Conservation (phyloP, 2,888 invertebrate species). For the Axea sp. region DNA sequence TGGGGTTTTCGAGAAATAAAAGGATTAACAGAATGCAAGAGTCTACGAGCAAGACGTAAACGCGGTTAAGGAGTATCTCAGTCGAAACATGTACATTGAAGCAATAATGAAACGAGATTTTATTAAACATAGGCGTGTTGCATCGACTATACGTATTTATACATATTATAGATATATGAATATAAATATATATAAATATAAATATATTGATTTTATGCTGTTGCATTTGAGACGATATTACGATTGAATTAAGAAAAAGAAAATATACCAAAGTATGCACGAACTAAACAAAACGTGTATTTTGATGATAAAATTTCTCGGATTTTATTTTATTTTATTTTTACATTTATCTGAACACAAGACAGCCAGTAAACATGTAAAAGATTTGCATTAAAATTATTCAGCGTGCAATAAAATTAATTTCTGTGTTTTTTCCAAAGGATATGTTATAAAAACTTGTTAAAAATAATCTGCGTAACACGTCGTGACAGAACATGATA, state of each 20-base stretch:
- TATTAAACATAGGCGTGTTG: conserved; percentile 54
- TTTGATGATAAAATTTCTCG: conserved; percentile 37
- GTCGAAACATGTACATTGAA: conserved; percentile 66
- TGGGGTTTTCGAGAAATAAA: conserved; percentile 18
- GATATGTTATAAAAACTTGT: too few species aligned
- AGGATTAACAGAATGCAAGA: conserved; percentile 37
- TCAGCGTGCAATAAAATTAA: too few species aligned
- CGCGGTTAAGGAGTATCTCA: conserved; percentile 53
- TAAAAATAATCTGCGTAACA: too few species aligned
- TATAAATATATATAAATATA: conserved; percentile 60
- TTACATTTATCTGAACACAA: too few species aligned
- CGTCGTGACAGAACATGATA: too few species aligned
- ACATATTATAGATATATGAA: conserved; percentile 57
- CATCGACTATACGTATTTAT: conserved; percentile 60
- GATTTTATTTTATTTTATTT: too few species aligned
- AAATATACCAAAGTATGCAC: conserved; percentile 67
- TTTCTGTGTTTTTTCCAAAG: too few species aligned
- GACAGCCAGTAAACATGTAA: too few species aligned
- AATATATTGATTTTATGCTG: conserved; percentile 76
- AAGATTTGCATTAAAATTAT: too few species aligned
- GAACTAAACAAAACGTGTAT: conserved; percentile 61
- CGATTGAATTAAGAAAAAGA: conserved; percentile 68
- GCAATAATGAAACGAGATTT: conserved; percentile 66
- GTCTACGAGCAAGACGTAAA: conserved; percentile 26
- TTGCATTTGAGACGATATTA: conserved; percentile 76